Conservation (phyloP, 2,113 vertebrate genomes). For the Zingel zingel region DNA sequence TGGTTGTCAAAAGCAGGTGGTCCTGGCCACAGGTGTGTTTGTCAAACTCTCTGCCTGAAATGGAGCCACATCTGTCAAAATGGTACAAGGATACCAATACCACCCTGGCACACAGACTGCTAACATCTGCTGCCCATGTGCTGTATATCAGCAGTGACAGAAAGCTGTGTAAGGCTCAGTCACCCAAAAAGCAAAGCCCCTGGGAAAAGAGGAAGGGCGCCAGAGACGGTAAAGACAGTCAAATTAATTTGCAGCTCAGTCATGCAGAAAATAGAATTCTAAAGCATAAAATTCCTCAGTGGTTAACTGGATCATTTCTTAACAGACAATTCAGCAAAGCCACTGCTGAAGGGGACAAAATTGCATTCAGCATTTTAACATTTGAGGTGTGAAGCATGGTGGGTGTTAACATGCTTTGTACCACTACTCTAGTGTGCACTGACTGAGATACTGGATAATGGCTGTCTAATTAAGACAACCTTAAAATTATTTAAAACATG, state of each 20-base stretch:
- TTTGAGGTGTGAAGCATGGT: slow-evolving; percentile 64
- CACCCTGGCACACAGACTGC: slow-evolving; percentile 33
- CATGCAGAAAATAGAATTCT: slow-evolving; percentile 76
- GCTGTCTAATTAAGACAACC: slow-evolving; percentile 64
- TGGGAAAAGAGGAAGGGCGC: slow-evolving; percentile 60
- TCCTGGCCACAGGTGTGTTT: slow-evolving; percentile 72
- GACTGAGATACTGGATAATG: slow-evolving; percentile 49
- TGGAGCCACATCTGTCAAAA: slow-evolving; percentile 53
- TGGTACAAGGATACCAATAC: slow-evolving; percentile 2
- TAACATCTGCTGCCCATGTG: slow-evolving; percentile 69
- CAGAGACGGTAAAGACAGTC: slow-evolving; percentile 60
- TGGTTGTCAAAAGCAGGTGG: slow-evolving; percentile 64
- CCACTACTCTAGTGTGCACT: slow-evolving; percentile 21
- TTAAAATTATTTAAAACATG: slow-evolving; percentile 57
- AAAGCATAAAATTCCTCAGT: slow-evolving; percentile 65
- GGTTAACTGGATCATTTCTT: slow-evolving; percentile 68
- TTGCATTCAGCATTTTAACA: slow-evolving; percentile 47
- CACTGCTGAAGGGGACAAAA: slow-evolving; percentile 58
- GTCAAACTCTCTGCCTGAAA: slow-evolving; percentile 38
- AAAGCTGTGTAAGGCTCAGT: slow-evolving; percentile 54
- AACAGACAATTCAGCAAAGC: slow-evolving; percentile 66
- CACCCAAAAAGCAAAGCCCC: slow-evolving; percentile 56
- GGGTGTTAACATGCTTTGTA: slow-evolving; percentile 63
- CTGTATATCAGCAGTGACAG: slow-evolving; percentile 37
- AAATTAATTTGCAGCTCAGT: slow-evolving; percentile 74